Evolutionary conservation across 2,888 invertebrate species (phyloP).

Genomic region (Stenchaetothrips biformis): DNA sequence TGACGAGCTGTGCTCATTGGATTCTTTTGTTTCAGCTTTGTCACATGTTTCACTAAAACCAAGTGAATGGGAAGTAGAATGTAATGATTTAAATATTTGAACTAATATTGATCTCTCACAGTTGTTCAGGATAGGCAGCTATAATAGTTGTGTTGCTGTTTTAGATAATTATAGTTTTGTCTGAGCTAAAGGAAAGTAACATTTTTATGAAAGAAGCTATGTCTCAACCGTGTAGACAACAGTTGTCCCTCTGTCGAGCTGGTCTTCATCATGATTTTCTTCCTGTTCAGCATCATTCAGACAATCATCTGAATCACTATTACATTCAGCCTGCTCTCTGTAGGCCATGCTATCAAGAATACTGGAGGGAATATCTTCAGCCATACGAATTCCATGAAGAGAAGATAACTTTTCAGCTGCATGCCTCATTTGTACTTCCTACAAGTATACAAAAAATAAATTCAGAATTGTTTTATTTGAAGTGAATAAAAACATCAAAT

Average conservation of each 20-base stretch:
- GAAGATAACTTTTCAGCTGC: slow-evolving; percentile 48
- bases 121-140: not conserved
- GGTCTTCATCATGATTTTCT: slow-evolving; percentile 18
- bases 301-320: not conserved
- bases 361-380: not conserved
- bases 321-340: not conserved
- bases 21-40: slow-evolving; percentile 52
- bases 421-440: slow-evolving; percentile 53
- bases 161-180: not conserved
- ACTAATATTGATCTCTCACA: not conserved
- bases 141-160: not conserved
- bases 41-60: slow-evolving; percentile 56
- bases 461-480: slow-evolving; percentile 9
- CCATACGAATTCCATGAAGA: not conserved
- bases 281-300: not conserved
- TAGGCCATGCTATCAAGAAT: not conserved
- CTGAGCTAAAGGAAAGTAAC: not conserved
- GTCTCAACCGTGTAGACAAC: not conserved
- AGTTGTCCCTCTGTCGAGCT: not conserved
- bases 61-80: slow-evolving; percentile 63
- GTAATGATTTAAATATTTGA: slow-evolving; percentile 41
- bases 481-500: slow-evolving; percentile 40
- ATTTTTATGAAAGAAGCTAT: not conserved
- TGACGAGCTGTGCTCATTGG: slow-evolving; percentile 57
- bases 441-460: slow-evolving; percentile 32